Conservation (phyloP, 2,113 vertebrate genomes). For the Trichechus manatus region DNA sequence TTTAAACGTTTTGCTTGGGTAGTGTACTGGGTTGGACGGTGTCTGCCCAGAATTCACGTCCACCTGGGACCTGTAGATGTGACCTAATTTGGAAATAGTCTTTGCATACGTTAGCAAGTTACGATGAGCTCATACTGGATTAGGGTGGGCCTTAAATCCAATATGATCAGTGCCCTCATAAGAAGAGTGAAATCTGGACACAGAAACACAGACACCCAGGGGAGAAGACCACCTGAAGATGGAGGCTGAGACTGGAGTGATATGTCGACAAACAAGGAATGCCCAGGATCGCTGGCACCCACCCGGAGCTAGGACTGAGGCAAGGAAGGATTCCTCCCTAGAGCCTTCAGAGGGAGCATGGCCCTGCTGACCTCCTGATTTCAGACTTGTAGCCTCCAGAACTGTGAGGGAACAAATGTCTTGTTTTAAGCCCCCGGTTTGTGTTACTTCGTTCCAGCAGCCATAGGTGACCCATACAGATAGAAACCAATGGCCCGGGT, state of each 20-base stretch:
- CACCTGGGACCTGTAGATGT: background rate
- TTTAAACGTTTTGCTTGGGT: background rate
- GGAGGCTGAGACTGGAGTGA: background rate
- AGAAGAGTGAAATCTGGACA: background rate
- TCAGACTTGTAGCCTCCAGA: background rate
- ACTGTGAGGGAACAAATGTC: background rate
- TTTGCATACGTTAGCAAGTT: background rate
- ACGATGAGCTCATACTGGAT: background rate
- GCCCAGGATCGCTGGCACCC: background rate
- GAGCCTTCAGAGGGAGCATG: background rate
- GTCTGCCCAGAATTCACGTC: background rate
- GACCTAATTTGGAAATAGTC: background rate
- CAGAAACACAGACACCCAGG: background rate
- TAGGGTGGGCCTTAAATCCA: background rate
- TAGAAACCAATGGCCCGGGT: background rate
- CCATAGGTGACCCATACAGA: background rate
- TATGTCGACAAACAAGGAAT: background rate
- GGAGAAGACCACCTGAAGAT: background rate
- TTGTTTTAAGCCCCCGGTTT: too few relatives aligned
- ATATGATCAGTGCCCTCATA: background rate
- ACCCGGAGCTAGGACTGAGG: background rate
- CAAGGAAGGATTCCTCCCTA: background rate
- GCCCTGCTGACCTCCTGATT: background rate
- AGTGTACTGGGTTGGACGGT: background rate
- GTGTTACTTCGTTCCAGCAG: background rate